Base-by-base conservation (phyloP, 2,888 invertebrate genomes). In the Odontocolon sp. region DNA sequence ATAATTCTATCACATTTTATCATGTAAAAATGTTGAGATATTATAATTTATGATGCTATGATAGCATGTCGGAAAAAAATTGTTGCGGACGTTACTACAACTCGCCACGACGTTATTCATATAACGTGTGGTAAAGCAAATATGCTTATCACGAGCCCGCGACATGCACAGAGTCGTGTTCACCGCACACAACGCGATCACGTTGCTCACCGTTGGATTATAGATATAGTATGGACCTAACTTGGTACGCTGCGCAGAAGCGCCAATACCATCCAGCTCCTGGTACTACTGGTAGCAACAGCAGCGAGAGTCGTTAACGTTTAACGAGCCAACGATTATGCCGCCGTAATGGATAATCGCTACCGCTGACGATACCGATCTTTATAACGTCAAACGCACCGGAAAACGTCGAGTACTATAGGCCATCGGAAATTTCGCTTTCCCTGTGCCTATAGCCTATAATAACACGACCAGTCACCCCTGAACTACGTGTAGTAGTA, bases 271-370 rank as follows among this genome's bases (percentile, higher is more conserved):
- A 18, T 14, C n/a, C n/a, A n/a, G n/a, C n/a, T n/a, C n/a, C n/a
- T 42, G 36, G 23, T 23, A 67, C 67, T 42, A 42, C 63, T 63
- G 67, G 54, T 47, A 74, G 61, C 45, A 45, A 42, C 63, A 75
- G 66, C 26, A 47, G 52, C 67, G 63, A 75, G 68, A 78, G 71
- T 75, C 86, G 86, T 88, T 89, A 88, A 85, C 85, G 86, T 83
- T 86, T 88, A 88, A 89, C 87, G 88, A 87, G 84, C 82, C 85
- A 88, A 89, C 87, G 88, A 88, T 89, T 88, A 88, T 88, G 85
- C 84, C 83, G 83, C 86, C 81, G 86, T 88, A 87, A 85, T 83
- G 85, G 87, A 88, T 88, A 88, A 89, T 87, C 89, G 84, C 86
- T 86, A 86, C 85, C 85, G 85, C 83, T 81, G 80, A 84, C 86